Conservation (phyloP, 2,888 invertebrate genomes). For the Netelia melanura region DNA sequence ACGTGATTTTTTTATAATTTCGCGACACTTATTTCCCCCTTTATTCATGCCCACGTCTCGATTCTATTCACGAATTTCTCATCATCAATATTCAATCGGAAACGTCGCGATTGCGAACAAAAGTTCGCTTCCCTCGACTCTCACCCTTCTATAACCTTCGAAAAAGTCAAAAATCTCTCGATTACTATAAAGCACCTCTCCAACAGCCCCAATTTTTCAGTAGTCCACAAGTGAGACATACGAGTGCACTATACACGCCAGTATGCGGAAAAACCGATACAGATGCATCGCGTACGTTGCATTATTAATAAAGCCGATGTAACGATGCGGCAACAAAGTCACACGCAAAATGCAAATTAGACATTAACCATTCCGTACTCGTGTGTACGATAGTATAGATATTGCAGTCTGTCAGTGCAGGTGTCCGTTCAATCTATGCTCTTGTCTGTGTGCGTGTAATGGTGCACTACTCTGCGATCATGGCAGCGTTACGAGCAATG, state of each 20-base stretch:
- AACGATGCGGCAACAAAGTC: slow-evolving; percentile 77
- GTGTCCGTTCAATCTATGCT: background rate
- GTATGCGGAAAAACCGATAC: slow-evolving; percentile 54
- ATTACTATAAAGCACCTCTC: background rate
- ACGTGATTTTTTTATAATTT: slow-evolving; percentile 43
- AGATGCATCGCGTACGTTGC: slow-evolving; percentile 72
- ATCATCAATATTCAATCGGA: slow-evolving; percentile 57
- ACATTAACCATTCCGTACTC: slow-evolving; percentile 66
- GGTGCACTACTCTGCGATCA: slow-evolving; percentile 16
- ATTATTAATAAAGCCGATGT: slow-evolving; percentile 81
- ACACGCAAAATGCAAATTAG: slow-evolving; percentile 82
- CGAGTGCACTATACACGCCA: background rate
- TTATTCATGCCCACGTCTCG: slow-evolving; percentile 7
- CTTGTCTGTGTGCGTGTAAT: background rate
- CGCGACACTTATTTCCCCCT: slow-evolving; percentile 6
- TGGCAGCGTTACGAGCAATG: slow-evolving; percentile 47
- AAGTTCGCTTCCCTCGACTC: too few relatives aligned
- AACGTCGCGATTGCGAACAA: slow-evolving; percentile 17
- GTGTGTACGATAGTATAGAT: slow-evolving; percentile 60
- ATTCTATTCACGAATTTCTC: slow-evolving; percentile 55
- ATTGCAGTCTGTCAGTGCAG: slow-evolving; percentile 25
- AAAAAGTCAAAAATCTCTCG: too few relatives aligned
- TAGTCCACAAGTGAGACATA: background rate
- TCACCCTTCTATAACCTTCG: too few relatives aligned
- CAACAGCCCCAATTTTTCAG: background rate